These are phyloP conservation scores for Oceanodroma leucorhoa DNA, from an alignment of 2,797 vertebrate genomes.

Conservation along the genomic window DNA sequence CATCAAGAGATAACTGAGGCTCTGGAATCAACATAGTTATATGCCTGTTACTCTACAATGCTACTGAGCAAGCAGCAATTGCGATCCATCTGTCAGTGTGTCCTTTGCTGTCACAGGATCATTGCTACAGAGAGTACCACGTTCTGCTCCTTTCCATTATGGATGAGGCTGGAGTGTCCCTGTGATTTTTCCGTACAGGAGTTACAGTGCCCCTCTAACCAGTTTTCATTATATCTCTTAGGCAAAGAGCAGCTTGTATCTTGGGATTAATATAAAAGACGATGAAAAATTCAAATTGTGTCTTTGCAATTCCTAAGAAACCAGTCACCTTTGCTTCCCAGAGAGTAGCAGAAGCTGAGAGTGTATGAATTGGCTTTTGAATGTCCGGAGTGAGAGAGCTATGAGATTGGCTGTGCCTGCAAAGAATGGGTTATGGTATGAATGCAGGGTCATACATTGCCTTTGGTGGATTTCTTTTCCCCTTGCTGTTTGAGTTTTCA, in stretches of 20 bases:
- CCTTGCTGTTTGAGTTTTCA: neutral
- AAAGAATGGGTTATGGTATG: neutral
- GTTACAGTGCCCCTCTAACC: neutral
- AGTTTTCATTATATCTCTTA: neutral
- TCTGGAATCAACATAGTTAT: neutral
- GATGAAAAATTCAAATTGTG: neutral
- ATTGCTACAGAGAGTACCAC: neutral
- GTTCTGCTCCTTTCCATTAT: neutral
- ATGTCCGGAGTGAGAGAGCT: neutral
- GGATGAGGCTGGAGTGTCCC: neutral
- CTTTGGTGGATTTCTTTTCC: neutral
- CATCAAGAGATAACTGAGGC: neutral
- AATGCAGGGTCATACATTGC: neutral
- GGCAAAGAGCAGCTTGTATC: neutral
- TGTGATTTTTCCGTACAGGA: neutral
- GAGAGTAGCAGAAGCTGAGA: neutral
- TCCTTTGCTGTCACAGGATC: constrained; percentile 47
- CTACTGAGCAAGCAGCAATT: constrained; percentile 1
- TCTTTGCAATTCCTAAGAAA: neutral
- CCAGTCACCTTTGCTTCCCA: neutral
- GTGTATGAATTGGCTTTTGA: neutral
- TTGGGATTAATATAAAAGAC: neutral
- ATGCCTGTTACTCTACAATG: neutral
- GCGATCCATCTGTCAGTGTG: neutral
- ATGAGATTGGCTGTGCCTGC: neutral